Conservation (phyloP, 37 sponge, comb jelly and placozoan species). For the Agelas oroides region DNA sequence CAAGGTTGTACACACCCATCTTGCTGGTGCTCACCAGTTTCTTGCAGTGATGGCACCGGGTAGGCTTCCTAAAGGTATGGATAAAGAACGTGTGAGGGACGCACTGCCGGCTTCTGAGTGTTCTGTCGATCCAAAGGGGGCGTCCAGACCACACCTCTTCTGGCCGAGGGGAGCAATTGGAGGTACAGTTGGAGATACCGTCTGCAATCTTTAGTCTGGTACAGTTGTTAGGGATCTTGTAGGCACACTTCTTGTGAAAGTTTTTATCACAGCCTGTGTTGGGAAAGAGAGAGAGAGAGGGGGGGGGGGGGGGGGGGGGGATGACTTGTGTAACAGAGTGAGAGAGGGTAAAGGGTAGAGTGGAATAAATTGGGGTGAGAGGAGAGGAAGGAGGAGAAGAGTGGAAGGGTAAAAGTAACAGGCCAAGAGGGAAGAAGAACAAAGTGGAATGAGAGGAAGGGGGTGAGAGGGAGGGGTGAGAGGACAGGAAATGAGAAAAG, state of each 20-base stretch:
- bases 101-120: constrained; percentile 57
- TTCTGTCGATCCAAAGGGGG: constrained; percentile 82
- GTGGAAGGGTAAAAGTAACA: too few relatives aligned
- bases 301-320: background rate
- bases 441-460: background rate
- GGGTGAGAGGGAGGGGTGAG: too few relatives aligned
- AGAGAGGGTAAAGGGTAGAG: background rate
- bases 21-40: constrained; percentile 73
- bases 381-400: background rate
- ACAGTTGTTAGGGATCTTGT: constrained; percentile 88
- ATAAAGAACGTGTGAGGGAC: constrained; percentile 93
- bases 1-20: too few relatives aligned
- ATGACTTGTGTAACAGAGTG: background rate
- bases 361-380: background rate
- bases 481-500: background rate
- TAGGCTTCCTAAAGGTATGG: constrained; percentile 81
- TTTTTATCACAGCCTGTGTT: constrained; percentile 84
- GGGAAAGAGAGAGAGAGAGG: background rate
- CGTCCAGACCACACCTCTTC: constrained; percentile 78
- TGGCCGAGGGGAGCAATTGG: constrained; percentile 12
- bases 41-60: constrained; percentile 89
- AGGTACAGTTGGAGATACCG: background rate
- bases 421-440: too few relatives aligned
- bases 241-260: constrained; percentile 93
- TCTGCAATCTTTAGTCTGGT: constrained; percentile 47